A percentile compares a stretch with the other conserved stretches of the same genome.
Conservation (phyloP, 2,113 vertebrate species). For the Helogale parvula region DNA sequence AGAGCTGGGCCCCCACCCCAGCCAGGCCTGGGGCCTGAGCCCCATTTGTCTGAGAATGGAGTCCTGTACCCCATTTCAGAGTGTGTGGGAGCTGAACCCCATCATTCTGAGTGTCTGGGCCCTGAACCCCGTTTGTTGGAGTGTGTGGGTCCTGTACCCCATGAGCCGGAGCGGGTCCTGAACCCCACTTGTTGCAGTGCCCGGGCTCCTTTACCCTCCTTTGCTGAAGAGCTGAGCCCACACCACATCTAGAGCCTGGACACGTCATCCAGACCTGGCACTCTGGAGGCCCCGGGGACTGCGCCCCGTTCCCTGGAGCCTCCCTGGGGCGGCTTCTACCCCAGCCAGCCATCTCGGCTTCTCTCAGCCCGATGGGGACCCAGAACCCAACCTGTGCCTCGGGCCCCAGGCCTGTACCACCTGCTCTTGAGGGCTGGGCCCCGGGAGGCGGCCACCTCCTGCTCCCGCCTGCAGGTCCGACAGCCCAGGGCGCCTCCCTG, state of each 20-base stretch:
- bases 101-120: not conserved
- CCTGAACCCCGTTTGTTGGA: too few relatives aligned
- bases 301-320: not conserved
- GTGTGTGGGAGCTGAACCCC: not conserved
- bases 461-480: not conserved
- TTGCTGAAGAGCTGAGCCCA: not conserved
- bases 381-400: accelerated
- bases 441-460: accelerated
- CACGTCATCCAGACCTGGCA: accelerated
- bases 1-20: not conserved
- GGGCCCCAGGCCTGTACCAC: accelerated
- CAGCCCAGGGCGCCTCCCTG: accelerated
- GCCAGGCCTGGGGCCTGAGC: not conserved
- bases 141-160: not conserved
- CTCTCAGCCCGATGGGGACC: not conserved
- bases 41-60: too few relatives aligned
- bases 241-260: accelerated
- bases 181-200: not conserved
- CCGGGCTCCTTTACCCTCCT: not conserved
- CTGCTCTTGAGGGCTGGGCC: not conserved
- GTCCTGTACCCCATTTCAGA: not conserved
- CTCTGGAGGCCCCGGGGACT: too few relatives aligned
- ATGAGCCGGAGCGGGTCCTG: too few relatives aligned
- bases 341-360: accelerated
- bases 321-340: accelerated